Evolutionary conservation across 2,113 vertebrate genomes (phyloP), one percentile per base, ranked within the genome.

Genomic region (Pagrus major): DNA sequence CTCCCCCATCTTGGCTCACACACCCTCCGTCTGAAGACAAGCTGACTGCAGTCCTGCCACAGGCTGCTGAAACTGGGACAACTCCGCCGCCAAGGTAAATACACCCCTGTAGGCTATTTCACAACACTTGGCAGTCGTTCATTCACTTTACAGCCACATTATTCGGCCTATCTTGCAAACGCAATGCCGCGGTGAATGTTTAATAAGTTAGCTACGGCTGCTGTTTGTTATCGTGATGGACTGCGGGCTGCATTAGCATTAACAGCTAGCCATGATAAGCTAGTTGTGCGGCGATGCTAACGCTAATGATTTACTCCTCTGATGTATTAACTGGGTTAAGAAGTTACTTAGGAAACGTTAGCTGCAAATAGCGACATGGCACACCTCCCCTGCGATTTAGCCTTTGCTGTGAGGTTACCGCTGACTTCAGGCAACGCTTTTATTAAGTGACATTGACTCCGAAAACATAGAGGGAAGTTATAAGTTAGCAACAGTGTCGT

Each of bases 1-100:
- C 91, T 79, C 91, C 89, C 89, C 88, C 91, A 72, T 78, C 20
- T 70, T 46, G 56, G 20, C 49, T 72, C 58, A 63, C 70, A 67
- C 65, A 27, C 18, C 47, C 61, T 69, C 66, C 1, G 25, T 8
- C 16, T 71, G 39, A 49, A 77, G 27, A 27, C 63, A 49, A 55
- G 8, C 49, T 7, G 16, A n/a, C 31, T 33, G 21, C 46, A 3
- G 63, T n/a, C 29, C 80, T 51, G 80, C 79, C 1, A 35, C 67
- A 77, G 65, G 49, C 61, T 74, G 60, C 18, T 9, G 5, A 54
- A 64, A 69, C 76, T 8, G 70, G 70, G 37, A 56, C 71, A 31
- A 5, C 29, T 47, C 39, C 1, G 0, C 60, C 49, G n/a, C 20
- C n/a, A 55, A 82, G 90, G 89, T 92, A 90, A 84, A 60, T n/a